These are phyloP conservation scores for Amorpha juglandis DNA, from an alignment of 2,888 invertebrate genomes.

Conservation along the genomic window DNA sequence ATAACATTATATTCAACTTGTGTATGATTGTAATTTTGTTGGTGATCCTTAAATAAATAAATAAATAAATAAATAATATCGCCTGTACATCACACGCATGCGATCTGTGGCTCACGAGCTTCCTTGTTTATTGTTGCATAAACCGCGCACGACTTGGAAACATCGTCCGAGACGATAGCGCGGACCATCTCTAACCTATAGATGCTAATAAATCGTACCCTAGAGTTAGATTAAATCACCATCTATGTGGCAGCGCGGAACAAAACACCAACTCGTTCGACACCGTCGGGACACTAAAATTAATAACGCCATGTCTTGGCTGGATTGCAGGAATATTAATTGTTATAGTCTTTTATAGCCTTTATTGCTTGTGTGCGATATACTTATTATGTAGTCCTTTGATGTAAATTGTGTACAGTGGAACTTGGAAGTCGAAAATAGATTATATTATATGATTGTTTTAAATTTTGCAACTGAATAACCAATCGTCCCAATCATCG, in stretches of 20 bases:
- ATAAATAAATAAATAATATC: too few species aligned
- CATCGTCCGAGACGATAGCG: constrained; percentile 21
- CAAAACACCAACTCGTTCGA: constrained; percentile 13
- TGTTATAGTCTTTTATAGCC: background rate
- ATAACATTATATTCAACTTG: too few species aligned
- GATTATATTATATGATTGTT: too few species aligned
- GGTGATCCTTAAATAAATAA: too few species aligned
- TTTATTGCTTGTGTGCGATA: too few species aligned
- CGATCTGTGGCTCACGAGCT: constrained; percentile 16
- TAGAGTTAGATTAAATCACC: constrained; percentile 19
- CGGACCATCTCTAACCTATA: constrained; percentile 25
- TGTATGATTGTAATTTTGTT: too few species aligned
- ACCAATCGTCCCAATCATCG: too few species aligned
- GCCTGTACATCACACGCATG: constrained; percentile 7
- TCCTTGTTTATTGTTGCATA: constrained; percentile 22
- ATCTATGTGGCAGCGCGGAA: constrained; percentile 24
- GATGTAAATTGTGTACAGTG: too few species aligned
- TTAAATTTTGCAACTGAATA: too few species aligned
- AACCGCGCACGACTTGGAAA: constrained; percentile 21
- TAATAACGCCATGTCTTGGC: constrained; percentile 11
- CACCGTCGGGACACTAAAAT: constrained; percentile 17
- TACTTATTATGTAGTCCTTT: too few species aligned
- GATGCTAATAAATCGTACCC: constrained; percentile 26
- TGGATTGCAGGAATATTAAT: constrained; percentile 18
- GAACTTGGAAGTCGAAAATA: too few species aligned